These are phyloP conservation scores for Tympanoctomys barrerae DNA, from an alignment of 2,797 vertebrate species.

Conservation along the genomic window DNA sequence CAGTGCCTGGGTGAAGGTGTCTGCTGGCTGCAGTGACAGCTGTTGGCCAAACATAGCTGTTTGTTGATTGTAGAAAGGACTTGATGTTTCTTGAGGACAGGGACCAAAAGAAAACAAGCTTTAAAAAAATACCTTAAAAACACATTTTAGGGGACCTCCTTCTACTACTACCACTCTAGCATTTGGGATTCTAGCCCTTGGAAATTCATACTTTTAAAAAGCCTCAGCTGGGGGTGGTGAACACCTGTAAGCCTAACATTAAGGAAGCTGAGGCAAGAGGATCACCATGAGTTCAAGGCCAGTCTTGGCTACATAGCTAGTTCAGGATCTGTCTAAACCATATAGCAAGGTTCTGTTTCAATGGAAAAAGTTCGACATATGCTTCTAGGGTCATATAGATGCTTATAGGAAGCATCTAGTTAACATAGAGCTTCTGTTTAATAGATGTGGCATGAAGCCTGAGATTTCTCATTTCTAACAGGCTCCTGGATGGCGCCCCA, in stretches of 20 bases:
- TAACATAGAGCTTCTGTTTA: neutral
- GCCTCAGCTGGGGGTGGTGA: neutral
- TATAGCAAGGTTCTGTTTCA: neutral
- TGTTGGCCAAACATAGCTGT: slow-evolving; percentile 7
- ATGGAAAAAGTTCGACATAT: neutral
- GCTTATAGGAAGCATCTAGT: neutral
- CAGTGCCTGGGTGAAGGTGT: neutral
- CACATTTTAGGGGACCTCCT: neutral
- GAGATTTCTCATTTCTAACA: neutral
- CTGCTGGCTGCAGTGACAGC: neutral
- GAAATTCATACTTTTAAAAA: neutral
- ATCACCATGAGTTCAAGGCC: neutral
- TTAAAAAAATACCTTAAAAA: neutral
- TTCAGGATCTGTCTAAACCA: neutral
- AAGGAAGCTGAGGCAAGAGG: neutral
- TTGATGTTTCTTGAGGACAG: slow-evolving; percentile 43
- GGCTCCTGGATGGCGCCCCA: neutral
- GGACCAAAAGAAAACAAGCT: slow-evolving; percentile 16
- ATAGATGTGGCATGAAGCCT: neutral
- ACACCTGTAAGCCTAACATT: neutral
- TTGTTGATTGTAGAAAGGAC: slow-evolving; percentile 37
- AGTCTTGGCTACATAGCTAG: neutral
- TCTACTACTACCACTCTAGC: neutral
- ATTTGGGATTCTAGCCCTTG: neutral
- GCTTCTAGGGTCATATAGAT: neutral